Evolutionary conservation across 1,140 invertebrate genomes (phyloP).

Genomic region (Hyles vespertilio): DNA sequence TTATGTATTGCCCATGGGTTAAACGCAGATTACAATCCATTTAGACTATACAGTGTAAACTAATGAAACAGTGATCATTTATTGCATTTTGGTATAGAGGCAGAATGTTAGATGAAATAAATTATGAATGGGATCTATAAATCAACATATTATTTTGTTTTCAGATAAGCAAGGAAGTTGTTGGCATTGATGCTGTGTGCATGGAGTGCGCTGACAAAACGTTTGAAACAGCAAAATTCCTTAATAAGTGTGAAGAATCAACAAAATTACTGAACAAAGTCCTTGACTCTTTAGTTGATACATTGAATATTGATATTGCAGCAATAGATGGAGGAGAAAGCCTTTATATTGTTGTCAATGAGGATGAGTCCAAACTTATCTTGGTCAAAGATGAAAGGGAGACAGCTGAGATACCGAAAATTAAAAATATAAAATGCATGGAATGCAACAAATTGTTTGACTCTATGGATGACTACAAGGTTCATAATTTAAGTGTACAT

Average conservation of each 20-base stretch:
- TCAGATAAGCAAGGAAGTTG: slow-evolving; percentile 46
- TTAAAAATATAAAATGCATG: slow-evolving; percentile 28
- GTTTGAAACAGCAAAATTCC: slow-evolving; percentile 36
- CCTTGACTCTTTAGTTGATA: slow-evolving; percentile 35
- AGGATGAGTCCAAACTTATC: slow-evolving; percentile 36
- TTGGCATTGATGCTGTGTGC: slow-evolving; percentile 54
- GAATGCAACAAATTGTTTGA: slow-evolving; percentile 36
- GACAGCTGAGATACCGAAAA: slow-evolving; percentile 17
- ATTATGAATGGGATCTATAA: slow-evolving; percentile 28
- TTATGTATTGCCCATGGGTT: too few relatives aligned
- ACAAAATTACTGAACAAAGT: slow-evolving; percentile 34
- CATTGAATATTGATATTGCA: slow-evolving; percentile 31
- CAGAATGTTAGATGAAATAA: too few relatives aligned
- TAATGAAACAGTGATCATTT: too few relatives aligned
- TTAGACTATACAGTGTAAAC: too few relatives aligned
- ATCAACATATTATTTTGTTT: slow-evolving; percentile 19
- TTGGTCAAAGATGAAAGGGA: slow-evolving; percentile 33
- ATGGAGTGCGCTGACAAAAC: slow-evolving; percentile 41
- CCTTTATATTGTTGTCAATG: slow-evolving; percentile 38
- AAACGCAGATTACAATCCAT: too few relatives aligned
- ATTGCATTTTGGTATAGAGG: too few relatives aligned
- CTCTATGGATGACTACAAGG: slow-evolving; percentile 28
- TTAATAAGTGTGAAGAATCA: slow-evolving; percentile 39
- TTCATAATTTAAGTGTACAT: slow-evolving; percentile 42
- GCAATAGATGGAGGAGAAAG: slow-evolving; percentile 23